Conservation (phyloP, 2,888 invertebrate species). For the Lypha dubia region DNA sequence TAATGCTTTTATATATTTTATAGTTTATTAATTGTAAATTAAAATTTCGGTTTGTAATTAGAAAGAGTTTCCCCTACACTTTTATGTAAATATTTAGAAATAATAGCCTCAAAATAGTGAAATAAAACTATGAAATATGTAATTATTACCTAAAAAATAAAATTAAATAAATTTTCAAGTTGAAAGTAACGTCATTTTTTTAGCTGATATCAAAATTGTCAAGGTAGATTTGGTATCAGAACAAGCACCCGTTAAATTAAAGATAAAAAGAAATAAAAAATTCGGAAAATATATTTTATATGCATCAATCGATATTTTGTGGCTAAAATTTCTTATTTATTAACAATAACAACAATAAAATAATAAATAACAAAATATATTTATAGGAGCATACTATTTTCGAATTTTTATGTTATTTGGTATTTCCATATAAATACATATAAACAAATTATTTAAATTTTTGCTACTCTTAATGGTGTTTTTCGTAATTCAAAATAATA, state of each 20-base stretch:
- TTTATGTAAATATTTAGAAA: conserved; percentile 66
- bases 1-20: conserved; percentile 35
- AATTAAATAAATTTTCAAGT: conserved; percentile 30
- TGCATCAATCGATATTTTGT: conserved; percentile 57
- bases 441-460: conserved; percentile 3
- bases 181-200: conserved; percentile 81
- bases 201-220: conserved; percentile 83
- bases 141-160: conserved; percentile 22
- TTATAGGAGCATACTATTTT: conserved; percentile 34
- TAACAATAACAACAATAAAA: too few species aligned
- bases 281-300: background rate
- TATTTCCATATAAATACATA: conserved; percentile 10
- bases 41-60: conserved; percentile 31
- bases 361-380: background rate
- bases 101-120: conserved; percentile 71
- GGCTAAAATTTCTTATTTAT: conserved; percentile 66
- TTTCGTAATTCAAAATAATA: conserved; percentile 19
- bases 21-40: conserved; percentile 44
- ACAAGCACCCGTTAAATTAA: conserved; percentile 78
- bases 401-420: conserved; percentile 2
- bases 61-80: conserved; percentile 6
- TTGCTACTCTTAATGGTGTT: conserved; percentile 19
- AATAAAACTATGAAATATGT: conserved; percentile 33
- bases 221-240: conserved; percentile 83
- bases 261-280: conserved; percentile 27